Base-by-base conservation (phyloP, 2,797 vertebrate genomes). In the Malurus leucopterus region DNA sequence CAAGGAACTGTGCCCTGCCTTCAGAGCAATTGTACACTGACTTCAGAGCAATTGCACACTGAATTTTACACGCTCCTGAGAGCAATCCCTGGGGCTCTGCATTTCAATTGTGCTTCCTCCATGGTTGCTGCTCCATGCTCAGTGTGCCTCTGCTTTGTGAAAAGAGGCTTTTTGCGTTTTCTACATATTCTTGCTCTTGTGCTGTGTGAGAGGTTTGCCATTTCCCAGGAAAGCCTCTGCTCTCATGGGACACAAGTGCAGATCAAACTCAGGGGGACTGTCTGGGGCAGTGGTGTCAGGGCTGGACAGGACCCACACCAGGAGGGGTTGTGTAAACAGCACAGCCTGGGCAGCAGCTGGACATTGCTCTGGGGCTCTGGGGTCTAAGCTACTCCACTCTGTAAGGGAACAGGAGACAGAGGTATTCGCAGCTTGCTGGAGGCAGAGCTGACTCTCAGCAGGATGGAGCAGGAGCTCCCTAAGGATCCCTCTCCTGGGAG, bases 121-220 rank as follows among this genome's bases (percentile, higher is more conserved):
- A 68, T 86, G 75, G 46, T 72, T 84, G 44, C 64, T 83, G 70
- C 74, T 49, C 53, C 86, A 40, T 51, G 50, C 29, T 92, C 79
- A 76, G 54, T 71, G 84, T 89, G 22, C 69, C 81, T 88, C 54
- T 84, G 50, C 54, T 79, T 73, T 84, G 84, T 77, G 75, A 80
- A 95, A 86, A 87, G 34, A 93, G 41, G 46, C 20, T 54, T 87
- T 89, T 75, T 91, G 68, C 76, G 65, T 92, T 63, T 90, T 73
- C 62, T 63, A 74, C 74, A 77, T 84, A 32, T 65, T 30, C 59
- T 64, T 65, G 23, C 53, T 84, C 62, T 67, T 69, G 69, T 68
- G 90, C 77, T 70, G 41, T 72, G 23, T 50, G 21, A 92, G 64
- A 59, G 58, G 59, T 63, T 78, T 69, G 79, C 44, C 43, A 34